Evolutionary conservation across 2,797 vertebrate species (phyloP), one percentile per base, ranked within the genome.

Genomic region (Phalanger gymnotis): DNA sequence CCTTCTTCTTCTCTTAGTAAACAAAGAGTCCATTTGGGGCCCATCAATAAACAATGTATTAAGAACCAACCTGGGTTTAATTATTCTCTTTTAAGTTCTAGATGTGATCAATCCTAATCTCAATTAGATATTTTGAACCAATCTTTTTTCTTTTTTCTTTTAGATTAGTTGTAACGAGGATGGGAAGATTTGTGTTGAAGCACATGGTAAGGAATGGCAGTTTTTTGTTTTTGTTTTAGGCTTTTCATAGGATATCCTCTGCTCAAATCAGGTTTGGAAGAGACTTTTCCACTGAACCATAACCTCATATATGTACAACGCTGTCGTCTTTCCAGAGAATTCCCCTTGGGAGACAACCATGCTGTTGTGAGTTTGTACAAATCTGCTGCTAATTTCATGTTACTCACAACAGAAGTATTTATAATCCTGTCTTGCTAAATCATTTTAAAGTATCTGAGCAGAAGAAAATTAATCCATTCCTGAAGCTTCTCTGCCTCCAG

Each of bases 401-500:
- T 98, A 95, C 73, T 97, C 89, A n/a, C 91, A 52, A 58, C 91
- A 97, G 54, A 96, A 97, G 92, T 4, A 6, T 53, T 96, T 93
- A 94, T 92, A 94, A 94, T 58, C 91, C 95, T 94, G 56, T 92
- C 93, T 95, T 96, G 54, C 73, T 95, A 90, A 97, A 93, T 95
- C 96, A 98, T 97, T 96, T 93, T 93, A 94, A 97, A 95, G 3
- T n/a, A 92, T 91, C 47, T 66, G 94, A 94, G 30, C 81, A 97
- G 89, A 95, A 97, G 94, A 97, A 94, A 96, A 91, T 92, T 93
- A 97, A 97, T 97, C 96, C 96, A 61, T 97, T 97, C 94, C 96
- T 97, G 95, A 97, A 96, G 93, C 56, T 54, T 61, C 94, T 95
- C n/a, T 96, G 96, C 66, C 92, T 93, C 92, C 91, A 54, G 30